phyloP scores from a whole-genome alignment of 1,140 invertebrate genomes.

The Cylas formicarius region DNA sequence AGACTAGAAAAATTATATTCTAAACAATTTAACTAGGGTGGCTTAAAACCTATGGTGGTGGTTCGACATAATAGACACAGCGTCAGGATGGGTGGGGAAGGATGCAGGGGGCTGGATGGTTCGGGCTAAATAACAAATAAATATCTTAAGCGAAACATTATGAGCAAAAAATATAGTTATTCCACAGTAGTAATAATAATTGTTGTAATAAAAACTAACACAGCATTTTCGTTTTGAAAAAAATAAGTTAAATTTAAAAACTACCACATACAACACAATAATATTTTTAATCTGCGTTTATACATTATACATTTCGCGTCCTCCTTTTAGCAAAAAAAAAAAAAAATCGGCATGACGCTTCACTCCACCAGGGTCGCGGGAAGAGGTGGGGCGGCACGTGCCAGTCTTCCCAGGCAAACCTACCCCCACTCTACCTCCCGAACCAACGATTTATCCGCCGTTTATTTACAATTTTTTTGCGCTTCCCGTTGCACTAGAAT shows the following conservation, averaged over 20 bases:
- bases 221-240: conserved; percentile 28
- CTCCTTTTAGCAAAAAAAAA: too few relatives aligned
- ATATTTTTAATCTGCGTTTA: conserved; percentile 5
- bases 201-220: conserved; percentile 27
- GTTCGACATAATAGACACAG: conserved; percentile 3
- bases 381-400: background rate
- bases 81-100: too few relatives aligned
- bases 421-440: background rate
- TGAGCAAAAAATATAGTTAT: conserved; percentile 30
- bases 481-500: too few relatives aligned
- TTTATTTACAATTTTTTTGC: too few relatives aligned
- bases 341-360: too few relatives aligned
- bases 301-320: too few relatives aligned
- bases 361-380: background rate
- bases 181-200: conserved; percentile 24
- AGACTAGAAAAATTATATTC: conserved; percentile 35
- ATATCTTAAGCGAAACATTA: conserved; percentile 21
- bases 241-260: conserved; percentile 27
- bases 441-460: too few relatives aligned
- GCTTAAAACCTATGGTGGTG: conserved; percentile 16
- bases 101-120: conserved; percentile 11
- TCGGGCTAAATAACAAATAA: conserved; percentile 20
- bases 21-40: conserved; percentile 18
- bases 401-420: conserved; percentile 7
- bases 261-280: conserved; percentile 9